Evolutionary conservation across 2,888 invertebrate species (phyloP).

Genomic region (Pristionchus mayeri): DNA sequence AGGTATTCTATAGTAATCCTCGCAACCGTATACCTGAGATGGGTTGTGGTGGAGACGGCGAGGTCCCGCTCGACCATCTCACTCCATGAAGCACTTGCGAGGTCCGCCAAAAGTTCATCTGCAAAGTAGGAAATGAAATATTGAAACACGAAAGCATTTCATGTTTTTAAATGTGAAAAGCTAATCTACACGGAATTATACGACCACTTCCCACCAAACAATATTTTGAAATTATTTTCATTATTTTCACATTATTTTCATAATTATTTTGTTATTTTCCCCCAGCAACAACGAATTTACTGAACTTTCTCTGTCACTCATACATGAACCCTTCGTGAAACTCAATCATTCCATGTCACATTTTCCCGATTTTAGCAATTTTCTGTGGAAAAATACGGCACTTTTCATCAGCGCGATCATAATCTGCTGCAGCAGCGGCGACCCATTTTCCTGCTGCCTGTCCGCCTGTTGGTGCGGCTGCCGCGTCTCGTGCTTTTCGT

Average conservation of each 20-base stretch:
- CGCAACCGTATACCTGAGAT: conserved; percentile 31
- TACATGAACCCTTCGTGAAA: not conserved
- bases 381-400: not conserved
- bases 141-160: no score
- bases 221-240: not conserved
- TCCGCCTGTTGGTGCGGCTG: not conserved
- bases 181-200: no score
- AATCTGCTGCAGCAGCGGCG: conserved; percentile 20
- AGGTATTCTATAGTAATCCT: no score
- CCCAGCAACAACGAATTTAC: no score
- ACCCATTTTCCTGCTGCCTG: not conserved
- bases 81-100: conserved; percentile 55
- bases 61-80: conserved; percentile 61
- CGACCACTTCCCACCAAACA: not conserved
- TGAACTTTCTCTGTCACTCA: no score
- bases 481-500: not conserved
- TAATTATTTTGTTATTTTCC: no score
- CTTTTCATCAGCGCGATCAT: not conserved
- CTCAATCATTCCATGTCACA: not conserved
- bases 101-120: conserved; percentile 18
- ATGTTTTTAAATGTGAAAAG: no score
- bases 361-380: not conserved
- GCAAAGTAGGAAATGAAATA: not conserved
- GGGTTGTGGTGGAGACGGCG: not conserved
- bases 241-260: not conserved